Base-by-base conservation (phyloP, 2,888 invertebrate species). In the Cerceris ruficornis region DNA sequence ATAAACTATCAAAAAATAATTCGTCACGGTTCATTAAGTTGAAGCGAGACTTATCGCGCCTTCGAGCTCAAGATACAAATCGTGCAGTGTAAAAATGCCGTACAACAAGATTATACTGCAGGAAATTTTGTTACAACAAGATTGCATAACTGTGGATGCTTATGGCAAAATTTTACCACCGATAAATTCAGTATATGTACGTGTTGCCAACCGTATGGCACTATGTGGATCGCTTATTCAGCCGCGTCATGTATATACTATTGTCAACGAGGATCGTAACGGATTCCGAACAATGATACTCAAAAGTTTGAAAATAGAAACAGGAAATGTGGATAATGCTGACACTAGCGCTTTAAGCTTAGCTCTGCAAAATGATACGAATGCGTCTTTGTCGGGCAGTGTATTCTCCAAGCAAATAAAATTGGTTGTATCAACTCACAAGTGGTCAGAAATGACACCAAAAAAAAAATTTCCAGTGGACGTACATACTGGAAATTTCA, bases 181-280 rank as follows among this genome's bases (percentile, higher is more conserved):
- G 49, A 43, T 70, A 11, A 64, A 74, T 65, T 7, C 41, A 7
- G 61, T 76, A 52, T 74, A 73, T 65, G 7, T 7, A 4, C 7
- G 28, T 13, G 42, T 76, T 57, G 69, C 62, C 13, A 57, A 76
- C 17, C 71, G 76, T 74, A 81, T 80, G 71, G 50, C 66, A 42
- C 43, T 57, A 2, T 39, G 76, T 17, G 75, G 75, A n/a, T 80
- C 75, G n/a, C 43, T 55, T 17, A 80, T 75, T 14, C 28, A 60
- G 43, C 71, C 69, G 17, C 68, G 42, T 14, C 79, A 80, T 60
- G 58, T 72, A 6, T 28, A 28, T 28, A 28, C 28, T 28, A 75
- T 81, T 28, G 15, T 77, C 1, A 81, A 74, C 50, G 57, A 69
- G 2, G 60, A 81, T 71, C 71, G 76, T 11, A 71, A 75, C 43